phyloP scores from a whole-genome alignment of 1,140 invertebrate genomes.

The Dolichoris vasculosae region DNA sequence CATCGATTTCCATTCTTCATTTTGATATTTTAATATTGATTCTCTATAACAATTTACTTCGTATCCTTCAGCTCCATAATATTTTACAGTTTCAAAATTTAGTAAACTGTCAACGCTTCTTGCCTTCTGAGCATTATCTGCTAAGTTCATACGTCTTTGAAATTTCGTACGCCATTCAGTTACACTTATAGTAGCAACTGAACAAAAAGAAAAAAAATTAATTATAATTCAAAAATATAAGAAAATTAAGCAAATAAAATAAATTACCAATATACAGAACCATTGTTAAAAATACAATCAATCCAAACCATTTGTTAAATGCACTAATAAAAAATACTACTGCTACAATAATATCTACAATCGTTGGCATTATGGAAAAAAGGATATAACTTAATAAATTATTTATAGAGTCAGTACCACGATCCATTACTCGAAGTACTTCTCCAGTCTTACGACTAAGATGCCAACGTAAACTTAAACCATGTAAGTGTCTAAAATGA shows the following conservation, averaged over 20 bases:
- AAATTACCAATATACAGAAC: conserved; percentile 89
- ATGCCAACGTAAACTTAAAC: conserved; percentile 92
- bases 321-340: conserved; percentile 89
- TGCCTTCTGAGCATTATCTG: conserved; percentile 93
- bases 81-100: conserved; percentile 99
- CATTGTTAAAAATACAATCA: conserved; percentile 96
- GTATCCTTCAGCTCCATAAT: conserved; percentile 94
- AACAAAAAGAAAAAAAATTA: neutral
- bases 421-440: conserved; percentile 94
- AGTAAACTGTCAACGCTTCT: conserved; percentile 96
- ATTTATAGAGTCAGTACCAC: conserved; percentile 96
- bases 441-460: conserved; percentile 95
- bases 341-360: conserved; percentile 94
- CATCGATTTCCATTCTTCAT: conserved; percentile 90
- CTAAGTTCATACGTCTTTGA: conserved; percentile 92
- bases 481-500: conserved; percentile 84
- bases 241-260: conserved; percentile 16
- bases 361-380: conserved; percentile 92
- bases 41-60: conserved; percentile 90
- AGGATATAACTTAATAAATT: conserved; percentile 92
- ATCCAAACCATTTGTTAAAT: conserved; percentile 95
- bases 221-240: neutral
- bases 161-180: conserved; percentile 98
- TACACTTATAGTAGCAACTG: conserved; percentile 88
- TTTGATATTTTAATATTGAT: conserved; percentile 88